Evolutionary conservation across 2,888 invertebrate genomes (phyloP), one percentile per base, ranked within the genome.

Genomic region (Crioceris asparagi): DNA sequence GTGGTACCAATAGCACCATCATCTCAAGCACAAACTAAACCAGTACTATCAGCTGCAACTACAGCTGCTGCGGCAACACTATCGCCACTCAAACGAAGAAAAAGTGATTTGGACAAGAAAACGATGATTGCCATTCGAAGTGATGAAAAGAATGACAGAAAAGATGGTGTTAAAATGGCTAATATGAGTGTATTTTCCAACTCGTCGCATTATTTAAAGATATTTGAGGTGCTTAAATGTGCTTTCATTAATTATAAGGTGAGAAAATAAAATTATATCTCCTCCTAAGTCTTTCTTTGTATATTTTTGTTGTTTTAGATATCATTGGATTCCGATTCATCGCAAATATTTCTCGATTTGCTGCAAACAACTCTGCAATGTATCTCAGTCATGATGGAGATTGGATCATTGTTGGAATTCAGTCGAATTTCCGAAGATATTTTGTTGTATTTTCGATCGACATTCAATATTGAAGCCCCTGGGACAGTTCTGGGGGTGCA

Each of bases 171-270:
- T 11, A 48, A 47, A 29, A 44, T 47, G n/a, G 52, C 70, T 6
- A 61, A 69, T 32, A 81, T 69, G 32, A 81, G 82, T 1, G 74
- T 74, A 54, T 82, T 83, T 62, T 72, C 68, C 35, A 73, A 69
- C 43, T 75, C 79, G 41, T 79, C 84, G 0, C 83, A 88, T 59
- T 93, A 92, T 60, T 73, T 86, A 70, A 85, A 83, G 63, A 71
- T 93, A 41, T 84, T 84, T 61, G 87, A 87, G 39, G 76, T 77
- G 35, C 61, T 93, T 38, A 81, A 79, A 58, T 80, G 82, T 46
- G 82, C 88, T 3, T 84, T 87, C 64, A 78, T 79, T 17, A 92
- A 86, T 68, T 88, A 90, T 65, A 87, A 86, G 75, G 88, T 85
- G 60, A 37, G 37, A 4, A 27, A 18, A 30, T 1, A 16, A 31